Evolutionary conservation across 1,140 invertebrate genomes (phyloP).

Genomic region (Maniola jurtina): DNA sequence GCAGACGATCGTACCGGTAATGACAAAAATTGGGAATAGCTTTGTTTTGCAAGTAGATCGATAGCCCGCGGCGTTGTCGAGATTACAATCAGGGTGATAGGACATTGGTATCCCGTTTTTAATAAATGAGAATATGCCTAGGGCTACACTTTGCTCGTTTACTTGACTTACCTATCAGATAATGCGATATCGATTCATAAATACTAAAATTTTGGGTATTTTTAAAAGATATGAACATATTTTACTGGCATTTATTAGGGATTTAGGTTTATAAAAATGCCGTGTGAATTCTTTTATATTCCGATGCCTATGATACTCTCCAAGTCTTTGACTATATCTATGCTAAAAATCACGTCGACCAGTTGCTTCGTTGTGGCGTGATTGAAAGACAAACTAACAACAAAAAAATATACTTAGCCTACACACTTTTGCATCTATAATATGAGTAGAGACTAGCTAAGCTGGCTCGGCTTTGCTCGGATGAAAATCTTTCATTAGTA

Average conservation of each 20-base stretch:
- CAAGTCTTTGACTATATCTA: too few species aligned
- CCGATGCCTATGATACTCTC: too few species aligned
- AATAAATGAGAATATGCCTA: constrained; percentile 54
- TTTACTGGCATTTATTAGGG: too few species aligned
- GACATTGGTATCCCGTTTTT: constrained; percentile 50
- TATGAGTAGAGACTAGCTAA: too few species aligned
- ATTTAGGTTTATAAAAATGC: too few species aligned
- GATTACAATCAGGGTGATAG: constrained; percentile 45
- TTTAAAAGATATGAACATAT: too few species aligned
- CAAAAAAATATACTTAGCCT: too few species aligned
- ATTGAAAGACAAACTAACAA: too few species aligned
- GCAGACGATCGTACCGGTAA: constrained; percentile 29
- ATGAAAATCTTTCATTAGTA: too few species aligned
- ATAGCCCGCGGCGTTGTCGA: constrained; percentile 53
- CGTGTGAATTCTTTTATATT: too few species aligned
- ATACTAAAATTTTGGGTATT: not conserved
- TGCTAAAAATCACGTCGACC: not conserved
- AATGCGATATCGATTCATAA: constrained; percentile 23
- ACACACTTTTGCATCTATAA: too few species aligned
- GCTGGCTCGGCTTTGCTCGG: too few species aligned
- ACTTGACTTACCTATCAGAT: constrained; percentile 8
- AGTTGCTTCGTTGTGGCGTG: not conserved
- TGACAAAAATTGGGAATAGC: constrained; percentile 56
- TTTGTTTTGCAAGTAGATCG: constrained; percentile 64
- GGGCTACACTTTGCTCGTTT: constrained; percentile 23